phyloP scores from a whole-genome alignment of 2,113 vertebrate genomes.

The Amphiprion percula region DNA sequence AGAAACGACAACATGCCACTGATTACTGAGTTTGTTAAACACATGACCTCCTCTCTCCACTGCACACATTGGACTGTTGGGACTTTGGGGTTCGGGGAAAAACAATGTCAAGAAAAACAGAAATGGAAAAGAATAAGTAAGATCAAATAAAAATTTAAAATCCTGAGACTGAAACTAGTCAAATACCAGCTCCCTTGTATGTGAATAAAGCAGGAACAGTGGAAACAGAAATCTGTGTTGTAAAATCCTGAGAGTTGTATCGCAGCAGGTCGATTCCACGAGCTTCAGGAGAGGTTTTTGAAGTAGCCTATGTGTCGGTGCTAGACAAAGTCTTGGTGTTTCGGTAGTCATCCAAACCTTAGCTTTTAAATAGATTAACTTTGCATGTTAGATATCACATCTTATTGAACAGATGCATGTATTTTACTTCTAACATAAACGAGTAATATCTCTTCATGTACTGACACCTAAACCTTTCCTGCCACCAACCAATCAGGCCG shows the following conservation, averaged over 20 bases:
- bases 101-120: constrained; percentile 51
- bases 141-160: constrained; percentile 56
- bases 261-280: constrained; percentile 70
- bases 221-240: constrained; percentile 72
- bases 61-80: constrained; percentile 68
- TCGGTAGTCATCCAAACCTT: constrained; percentile 54
- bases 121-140: constrained; percentile 53
- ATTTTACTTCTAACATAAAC: constrained; percentile 50
- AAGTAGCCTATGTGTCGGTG: constrained; percentile 67
- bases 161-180: constrained; percentile 70
- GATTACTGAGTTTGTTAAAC: constrained; percentile 47
- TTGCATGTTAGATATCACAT: constrained; percentile 70
- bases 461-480: constrained; percentile 38
- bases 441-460: constrained; percentile 23
- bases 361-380: constrained; percentile 44
- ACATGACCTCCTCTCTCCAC: constrained; percentile 70
- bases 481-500: constrained; percentile 34
- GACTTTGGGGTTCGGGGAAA: constrained; percentile 48
- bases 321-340: constrained; percentile 56
- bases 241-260: constrained; percentile 62
- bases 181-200: constrained; percentile 78
- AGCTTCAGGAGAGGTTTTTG: constrained; percentile 62
- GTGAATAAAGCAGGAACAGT: constrained; percentile 79
- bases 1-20: constrained; percentile 60
- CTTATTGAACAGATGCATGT: constrained; percentile 61